A percentile compares a stretch with the other conserved stretches of the same genome.
Evolutionary conservation across 92 coral and sea anemone species (phyloP).

Genomic region (Porites evermanni): DNA sequence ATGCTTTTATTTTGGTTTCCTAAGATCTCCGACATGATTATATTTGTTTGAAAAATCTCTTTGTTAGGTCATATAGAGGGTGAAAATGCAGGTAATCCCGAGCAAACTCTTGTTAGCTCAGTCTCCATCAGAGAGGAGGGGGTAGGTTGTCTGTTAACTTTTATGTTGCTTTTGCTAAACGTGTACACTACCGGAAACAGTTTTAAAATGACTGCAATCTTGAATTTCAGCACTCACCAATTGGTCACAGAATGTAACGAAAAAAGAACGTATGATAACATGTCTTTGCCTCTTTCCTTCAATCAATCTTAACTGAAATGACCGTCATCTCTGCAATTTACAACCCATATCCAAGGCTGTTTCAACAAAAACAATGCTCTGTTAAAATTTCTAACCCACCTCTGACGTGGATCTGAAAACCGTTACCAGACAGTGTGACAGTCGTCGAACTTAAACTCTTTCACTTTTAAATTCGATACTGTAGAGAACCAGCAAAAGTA

Average conservation of each 20-base stretch:
- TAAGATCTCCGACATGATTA: neutral
- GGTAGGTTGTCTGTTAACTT: neutral
- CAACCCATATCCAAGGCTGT: neutral
- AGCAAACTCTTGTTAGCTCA: slow-evolving; percentile 38
- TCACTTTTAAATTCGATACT: too few relatives aligned
- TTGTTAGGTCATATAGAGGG: slow-evolving; percentile 41
- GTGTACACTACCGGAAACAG: too few relatives aligned
- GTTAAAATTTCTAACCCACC: neutral
- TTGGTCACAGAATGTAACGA: too few relatives aligned
- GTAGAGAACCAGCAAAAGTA: too few relatives aligned
- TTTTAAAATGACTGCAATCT: too few relatives aligned
- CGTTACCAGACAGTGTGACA: neutral
- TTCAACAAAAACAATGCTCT: neutral
- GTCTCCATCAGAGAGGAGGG: slow-evolving; percentile 55
- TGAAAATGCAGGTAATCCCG: slow-evolving; percentile 36
- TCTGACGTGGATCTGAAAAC: neutral
- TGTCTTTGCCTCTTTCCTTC: neutral
- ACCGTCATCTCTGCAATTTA: neutral
- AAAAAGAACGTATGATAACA: slow-evolving; percentile 3
- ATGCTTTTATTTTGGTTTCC: neutral
- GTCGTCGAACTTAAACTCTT: too few relatives aligned
- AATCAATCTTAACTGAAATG: slow-evolving; percentile 14
- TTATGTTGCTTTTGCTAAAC: too few relatives aligned
- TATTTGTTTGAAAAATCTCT: neutral
- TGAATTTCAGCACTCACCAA: too few relatives aligned